A percentile compares a stretch with the other conserved stretches of the same genome.
These are phyloP conservation scores for Heliconius cydno DNA, from an alignment of 2,888 invertebrate genomes.

Conservation along the genomic window DNA sequence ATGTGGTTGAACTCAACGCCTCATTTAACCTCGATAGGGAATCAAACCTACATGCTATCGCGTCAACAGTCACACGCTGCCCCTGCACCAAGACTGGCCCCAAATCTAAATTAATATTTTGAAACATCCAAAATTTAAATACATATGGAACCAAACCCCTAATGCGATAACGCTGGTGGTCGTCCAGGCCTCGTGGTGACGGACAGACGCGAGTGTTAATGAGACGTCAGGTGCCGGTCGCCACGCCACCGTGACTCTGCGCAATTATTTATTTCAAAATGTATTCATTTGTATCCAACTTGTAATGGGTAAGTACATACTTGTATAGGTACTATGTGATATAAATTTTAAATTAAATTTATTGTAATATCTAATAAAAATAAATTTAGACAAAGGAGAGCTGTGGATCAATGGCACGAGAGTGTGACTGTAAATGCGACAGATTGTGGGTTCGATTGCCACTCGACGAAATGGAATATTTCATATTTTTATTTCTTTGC, in stretches of 20 bases:
- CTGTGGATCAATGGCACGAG: too few species aligned
- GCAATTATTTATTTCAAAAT: slow-evolving; percentile 28
- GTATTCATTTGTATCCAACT: slow-evolving; percentile 28
- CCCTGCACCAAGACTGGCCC: not conserved
- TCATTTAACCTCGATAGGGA: too few species aligned
- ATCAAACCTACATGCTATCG: too few species aligned
- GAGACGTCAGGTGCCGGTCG: slow-evolving; percentile 46
- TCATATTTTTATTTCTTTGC: too few species aligned
- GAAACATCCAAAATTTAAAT: not conserved
- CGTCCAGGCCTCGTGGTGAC: slow-evolving; percentile 38
- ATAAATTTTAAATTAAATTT: not conserved
- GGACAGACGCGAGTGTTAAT: slow-evolving; percentile 48
- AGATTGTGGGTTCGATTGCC: too few species aligned
- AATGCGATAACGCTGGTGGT: slow-evolving; percentile 47
- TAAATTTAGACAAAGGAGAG: too few species aligned
- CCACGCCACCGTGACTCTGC: slow-evolving; percentile 52
- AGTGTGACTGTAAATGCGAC: too few species aligned
- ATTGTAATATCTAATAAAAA: not conserved
- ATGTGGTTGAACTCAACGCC: too few species aligned
- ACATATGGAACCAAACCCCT: slow-evolving; percentile 41
- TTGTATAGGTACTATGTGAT: not conserved
- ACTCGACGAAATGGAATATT: too few species aligned
- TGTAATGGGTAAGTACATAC: slow-evolving; percentile 11
- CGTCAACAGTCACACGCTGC: too few species aligned
- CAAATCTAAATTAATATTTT: not conserved